Conservation (phyloP, 2,888 invertebrate species). For the Quadroppia sp. region DNA sequence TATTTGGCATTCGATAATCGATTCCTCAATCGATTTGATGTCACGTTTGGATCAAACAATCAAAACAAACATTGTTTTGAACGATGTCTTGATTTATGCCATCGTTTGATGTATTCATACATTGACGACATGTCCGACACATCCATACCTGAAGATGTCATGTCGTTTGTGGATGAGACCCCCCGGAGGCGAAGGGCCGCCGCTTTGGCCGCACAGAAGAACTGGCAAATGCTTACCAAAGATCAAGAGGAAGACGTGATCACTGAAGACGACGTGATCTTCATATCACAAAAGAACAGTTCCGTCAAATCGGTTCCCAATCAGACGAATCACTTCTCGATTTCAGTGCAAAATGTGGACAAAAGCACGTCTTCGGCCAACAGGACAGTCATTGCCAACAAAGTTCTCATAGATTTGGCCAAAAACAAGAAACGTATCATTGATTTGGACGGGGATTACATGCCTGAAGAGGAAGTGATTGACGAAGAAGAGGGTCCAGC, state of each 20-base stretch:
- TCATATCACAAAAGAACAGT: neutral
- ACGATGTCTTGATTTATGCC: too few relatives aligned
- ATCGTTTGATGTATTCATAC: too few relatives aligned
- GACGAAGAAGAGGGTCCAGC: too few relatives aligned
- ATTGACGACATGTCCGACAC: too few relatives aligned
- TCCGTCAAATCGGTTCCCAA: neutral
- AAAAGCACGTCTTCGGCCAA: neutral
- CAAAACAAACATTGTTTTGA: too few relatives aligned
- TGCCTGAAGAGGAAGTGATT: neutral
- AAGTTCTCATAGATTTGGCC: neutral
- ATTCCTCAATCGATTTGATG: too few relatives aligned
- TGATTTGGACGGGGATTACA: neutral
- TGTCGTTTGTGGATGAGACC: too few relatives aligned
- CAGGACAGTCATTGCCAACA: neutral
- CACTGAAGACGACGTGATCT: neutral
- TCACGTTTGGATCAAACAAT: too few relatives aligned
- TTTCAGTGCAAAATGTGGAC: neutral
- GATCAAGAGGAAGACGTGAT: neutral
- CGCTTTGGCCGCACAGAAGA: conserved; percentile 27
- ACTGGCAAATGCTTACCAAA: conserved; percentile 7
- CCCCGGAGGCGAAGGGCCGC: conserved; percentile 7
- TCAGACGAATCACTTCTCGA: neutral
- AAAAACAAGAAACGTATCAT: neutral
- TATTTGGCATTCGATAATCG: too few relatives aligned
- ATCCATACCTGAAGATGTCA: too few relatives aligned